These are phyloP conservation scores for Halocynthia roretzi DNA, from an alignment of 23 tunicate genomes.

Conservation along the genomic window DNA sequence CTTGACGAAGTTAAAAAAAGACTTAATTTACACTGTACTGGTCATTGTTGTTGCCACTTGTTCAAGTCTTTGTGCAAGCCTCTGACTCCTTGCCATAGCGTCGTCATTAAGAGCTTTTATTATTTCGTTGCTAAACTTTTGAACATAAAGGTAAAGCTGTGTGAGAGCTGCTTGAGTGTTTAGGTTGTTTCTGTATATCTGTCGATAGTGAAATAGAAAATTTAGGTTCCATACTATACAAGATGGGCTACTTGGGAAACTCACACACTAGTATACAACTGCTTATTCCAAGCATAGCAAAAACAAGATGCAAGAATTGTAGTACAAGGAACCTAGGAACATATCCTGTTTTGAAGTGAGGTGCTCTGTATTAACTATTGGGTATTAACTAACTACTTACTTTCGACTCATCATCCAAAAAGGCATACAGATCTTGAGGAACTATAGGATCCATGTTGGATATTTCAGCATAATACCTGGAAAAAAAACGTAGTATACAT, in stretches of 20 bases:
- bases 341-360: too few species aligned
- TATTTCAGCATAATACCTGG: conserved; percentile 68
- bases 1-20: too few species aligned
- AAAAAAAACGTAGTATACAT: not conserved
- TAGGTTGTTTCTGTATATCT: conserved; percentile 7
- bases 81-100: conserved; percentile 37
- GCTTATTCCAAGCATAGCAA: too few species aligned
- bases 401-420: conserved; percentile 57
- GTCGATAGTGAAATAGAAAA: too few species aligned
- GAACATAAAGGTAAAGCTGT: conserved; percentile 46
- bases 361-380: too few species aligned
- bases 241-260: too few species aligned
- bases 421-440: conserved; percentile 43
- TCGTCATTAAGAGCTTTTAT: conserved; percentile 18
- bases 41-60: conserved; percentile 26
- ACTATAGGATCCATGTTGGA: conserved; percentile 46
- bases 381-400: conserved; percentile 46
- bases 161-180: conserved; percentile 53
- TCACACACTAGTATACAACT: too few species aligned
- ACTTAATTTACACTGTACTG: conserved; percentile 7
- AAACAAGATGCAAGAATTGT: too few species aligned
- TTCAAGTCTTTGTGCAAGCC: conserved; percentile 24
- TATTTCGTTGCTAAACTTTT: conserved; percentile 45
- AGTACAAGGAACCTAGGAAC: too few species aligned
- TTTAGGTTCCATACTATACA: too few species aligned